Evolutionary conservation across 2,113 vertebrate species (phyloP), one percentile per base, ranked within the genome.

Genomic region (Vulpes lagopus): DNA sequence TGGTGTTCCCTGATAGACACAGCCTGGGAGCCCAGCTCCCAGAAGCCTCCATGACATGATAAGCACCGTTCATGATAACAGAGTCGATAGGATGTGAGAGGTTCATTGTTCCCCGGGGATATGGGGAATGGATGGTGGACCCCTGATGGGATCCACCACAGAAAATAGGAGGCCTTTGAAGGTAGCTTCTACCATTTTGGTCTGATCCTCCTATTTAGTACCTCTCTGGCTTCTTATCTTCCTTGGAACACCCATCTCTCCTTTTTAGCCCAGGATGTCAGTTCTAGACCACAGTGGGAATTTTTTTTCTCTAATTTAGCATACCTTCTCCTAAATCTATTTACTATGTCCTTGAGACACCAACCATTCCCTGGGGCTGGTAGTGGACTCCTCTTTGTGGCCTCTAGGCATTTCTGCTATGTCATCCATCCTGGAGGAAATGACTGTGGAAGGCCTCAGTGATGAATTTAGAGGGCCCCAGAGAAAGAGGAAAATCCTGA

Each of bases 131-230:
- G 17, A 79, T 12, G 10, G 25, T 2, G 38, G 7, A 19, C 1
- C 19, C 8, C 6, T 62, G 10, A 4, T 4, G 6, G 27, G 78
- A 11, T 38, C 8, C 3, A 4, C 10, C 19, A 4, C 1, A 17
- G 17, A 55, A 11, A 5, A 16, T 30, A 9, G 55, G n/a, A 83
- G 25, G 64, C 20, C 25, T 71, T 14, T 53, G 59, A 59, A 23
- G 38, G 16, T 43, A n/a, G 8, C 27, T 51, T 73, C 3, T 53
- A 19, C 62, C 8, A 25, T 23, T 35, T 88, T 81, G 17, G 9
- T 62, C 32, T 80, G 59, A 35, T 49, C 23, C 25, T 92, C 12
- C 22, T 69, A 0, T 60, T 6, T 60, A 43, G 2, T 11, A 15
- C 1, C 51, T 14, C 38, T 62, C 15, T 53, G 55, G 27, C 22